Conservation (phyloP, 2,797 vertebrate genomes). For the Eupleurogrammus muticus region DNA sequence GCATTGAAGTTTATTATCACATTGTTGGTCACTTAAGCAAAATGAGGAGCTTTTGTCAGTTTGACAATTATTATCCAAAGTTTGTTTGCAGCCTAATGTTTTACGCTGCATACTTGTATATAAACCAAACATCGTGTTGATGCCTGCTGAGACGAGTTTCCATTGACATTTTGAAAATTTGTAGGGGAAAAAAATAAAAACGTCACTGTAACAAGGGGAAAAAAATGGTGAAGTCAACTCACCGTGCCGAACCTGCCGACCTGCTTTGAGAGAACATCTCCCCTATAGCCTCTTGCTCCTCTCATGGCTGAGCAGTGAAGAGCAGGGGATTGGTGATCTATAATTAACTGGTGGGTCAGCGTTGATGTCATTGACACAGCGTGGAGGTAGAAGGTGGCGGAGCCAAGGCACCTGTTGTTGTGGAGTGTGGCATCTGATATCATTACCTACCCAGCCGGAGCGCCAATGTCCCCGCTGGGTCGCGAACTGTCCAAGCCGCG, state of each 20-base stretch:
- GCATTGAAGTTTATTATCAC: not conserved
- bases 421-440: constrained; percentile 99
- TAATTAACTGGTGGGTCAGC: constrained; percentile 98
- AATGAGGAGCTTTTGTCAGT: not conserved
- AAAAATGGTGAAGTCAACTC: not conserved
- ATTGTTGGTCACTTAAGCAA: not conserved
- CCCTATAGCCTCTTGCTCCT: constrained; percentile 40
- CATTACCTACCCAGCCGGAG: constrained; percentile 99
- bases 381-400: constrained; percentile 94
- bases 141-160: not conserved
- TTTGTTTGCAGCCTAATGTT: not conserved
- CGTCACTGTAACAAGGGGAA: not conserved
- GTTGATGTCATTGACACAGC: constrained; percentile 99
- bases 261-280: constrained; percentile 42
- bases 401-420: constrained; percentile 99
- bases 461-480: constrained; percentile 94
- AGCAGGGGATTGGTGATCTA: constrained; percentile 91
- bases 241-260: constrained; percentile 41
- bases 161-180: not conserved
- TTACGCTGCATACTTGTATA: no score
- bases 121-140: no score
- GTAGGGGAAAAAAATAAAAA: not conserved
- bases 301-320: constrained; percentile 87
- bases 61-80: not conserved
- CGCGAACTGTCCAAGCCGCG: constrained; percentile 95